A percentile compares a stretch with the other conserved stretches of the same genome.
Evolutionary conservation across 1,140 invertebrate genomes (phyloP).

Genomic region (Lysiphlebus fabarum): DNA sequence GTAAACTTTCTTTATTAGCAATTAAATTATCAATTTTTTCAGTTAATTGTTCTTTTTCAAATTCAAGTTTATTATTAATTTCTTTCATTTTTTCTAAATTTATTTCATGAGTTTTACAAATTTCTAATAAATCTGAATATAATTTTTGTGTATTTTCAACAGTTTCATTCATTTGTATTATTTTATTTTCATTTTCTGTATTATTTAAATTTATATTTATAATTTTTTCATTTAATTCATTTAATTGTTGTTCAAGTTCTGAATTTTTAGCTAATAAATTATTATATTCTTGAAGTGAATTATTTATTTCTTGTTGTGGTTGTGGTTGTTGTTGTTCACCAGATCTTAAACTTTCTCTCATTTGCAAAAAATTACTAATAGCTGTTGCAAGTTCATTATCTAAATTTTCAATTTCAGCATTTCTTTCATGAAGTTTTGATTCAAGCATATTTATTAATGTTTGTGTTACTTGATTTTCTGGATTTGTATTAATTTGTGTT

Average conservation of each 20-base stretch:
- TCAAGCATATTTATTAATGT: slow-evolving; percentile 45
- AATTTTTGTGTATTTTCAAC: slow-evolving; percentile 8
- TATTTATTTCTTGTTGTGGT: no score
- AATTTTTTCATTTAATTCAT: slow-evolving; percentile 56
- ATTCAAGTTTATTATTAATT: slow-evolving; percentile 38
- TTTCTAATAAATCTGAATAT: slow-evolving; percentile 23
- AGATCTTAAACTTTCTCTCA: slow-evolving; percentile 39
- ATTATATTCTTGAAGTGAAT: slow-evolving; percentile 36
- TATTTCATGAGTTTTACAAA: slow-evolving; percentile 27
- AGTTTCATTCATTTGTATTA: slow-evolving; percentile 18
- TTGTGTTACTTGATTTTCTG: slow-evolving; percentile 25
- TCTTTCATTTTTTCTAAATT: slow-evolving; percentile 43
- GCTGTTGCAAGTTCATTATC: slow-evolving; percentile 65
- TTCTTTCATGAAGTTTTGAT: slow-evolving; percentile 68
- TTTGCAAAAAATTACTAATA: slow-evolving; percentile 54
- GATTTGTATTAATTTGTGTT: neutral
- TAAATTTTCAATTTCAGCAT: slow-evolving; percentile 69
- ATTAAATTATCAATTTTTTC: slow-evolving; percentile 27
- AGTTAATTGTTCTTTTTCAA: slow-evolving; percentile 37
- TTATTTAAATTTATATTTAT: slow-evolving; percentile 45
- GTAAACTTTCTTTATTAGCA: slow-evolving; percentile 33
- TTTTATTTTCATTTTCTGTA: slow-evolving; percentile 42
- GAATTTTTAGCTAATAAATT: slow-evolving; percentile 59
- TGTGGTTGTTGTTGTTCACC: slow-evolving; percentile 21
- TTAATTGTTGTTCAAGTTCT: slow-evolving; percentile 54